Percentiles rank a stretch among this genome's conserved stretches.
phyloP scores from a whole-genome alignment of 2,888 invertebrate genomes.

The Acrobasis repandana region DNA sequence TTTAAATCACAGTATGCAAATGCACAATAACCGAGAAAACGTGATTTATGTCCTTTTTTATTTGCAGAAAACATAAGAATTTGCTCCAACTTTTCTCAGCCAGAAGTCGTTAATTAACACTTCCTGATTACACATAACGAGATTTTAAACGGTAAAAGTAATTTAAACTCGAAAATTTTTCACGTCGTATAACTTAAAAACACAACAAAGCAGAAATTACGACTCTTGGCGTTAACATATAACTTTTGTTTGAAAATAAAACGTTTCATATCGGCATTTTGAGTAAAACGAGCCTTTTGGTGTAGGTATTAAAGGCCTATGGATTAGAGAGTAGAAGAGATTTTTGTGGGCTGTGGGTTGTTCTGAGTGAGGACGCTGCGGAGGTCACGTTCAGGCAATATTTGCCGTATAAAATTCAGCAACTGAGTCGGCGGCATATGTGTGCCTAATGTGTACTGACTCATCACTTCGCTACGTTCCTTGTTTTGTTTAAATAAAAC shows the following conservation, averaged over 20 bases:
- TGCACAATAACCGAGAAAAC: constrained; percentile 2
- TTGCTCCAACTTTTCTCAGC: neutral
- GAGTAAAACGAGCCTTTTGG: constrained; percentile 12
- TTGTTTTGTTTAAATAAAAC: constrained; percentile 6
- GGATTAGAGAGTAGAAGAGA: constrained; percentile 10
- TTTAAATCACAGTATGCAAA: constrained; percentile 21
- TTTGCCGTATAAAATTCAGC: constrained; percentile 72
- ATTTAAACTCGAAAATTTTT: neutral
- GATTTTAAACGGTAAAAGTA: constrained; percentile 4
- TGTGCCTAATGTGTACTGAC: constrained; percentile 42
- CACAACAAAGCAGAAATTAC: constrained; percentile 13
- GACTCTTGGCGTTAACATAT: constrained; percentile 15
- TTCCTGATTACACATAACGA: constrained; percentile 5
- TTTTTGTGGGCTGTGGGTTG: constrained; percentile 26
- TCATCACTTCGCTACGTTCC: constrained; percentile 25
- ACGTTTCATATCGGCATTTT: neutral
- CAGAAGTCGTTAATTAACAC: constrained; percentile 1
- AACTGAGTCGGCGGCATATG: constrained; percentile 53
- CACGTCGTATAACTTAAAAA: constrained; percentile 10
- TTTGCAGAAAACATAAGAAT: neutral
- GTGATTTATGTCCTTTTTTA: neutral
- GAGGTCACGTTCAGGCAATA: constrained; percentile 75
- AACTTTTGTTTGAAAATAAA: constrained; percentile 17
- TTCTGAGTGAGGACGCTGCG: constrained; percentile 41
- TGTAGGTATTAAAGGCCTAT: constrained; percentile 10